phyloP scores from a whole-genome alignment of 2,113 vertebrate species.

The Scolopax mira region DNA sequence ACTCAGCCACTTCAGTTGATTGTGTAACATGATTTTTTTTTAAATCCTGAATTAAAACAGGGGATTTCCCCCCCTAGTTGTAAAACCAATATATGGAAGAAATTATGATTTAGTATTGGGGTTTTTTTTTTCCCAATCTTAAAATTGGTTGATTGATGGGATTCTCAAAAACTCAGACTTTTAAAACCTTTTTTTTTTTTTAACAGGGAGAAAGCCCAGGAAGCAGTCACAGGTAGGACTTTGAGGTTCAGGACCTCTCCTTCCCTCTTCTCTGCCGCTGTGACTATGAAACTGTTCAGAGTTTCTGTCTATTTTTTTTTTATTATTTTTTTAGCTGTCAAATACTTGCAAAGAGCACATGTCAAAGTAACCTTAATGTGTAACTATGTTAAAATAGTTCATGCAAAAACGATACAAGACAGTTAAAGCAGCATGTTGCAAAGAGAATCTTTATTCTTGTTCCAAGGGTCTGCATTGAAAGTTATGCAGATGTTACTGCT shows the following conservation, averaged over 20 bases:
- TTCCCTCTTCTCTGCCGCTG: not conserved
- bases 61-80: fast-evolving
- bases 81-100: not conserved
- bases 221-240: constrained; percentile 78
- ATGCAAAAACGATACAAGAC: not conserved
- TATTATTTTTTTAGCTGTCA: not conserved
- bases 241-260: not conserved
- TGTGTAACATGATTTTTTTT: not conserved
- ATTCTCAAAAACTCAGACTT: not conserved
- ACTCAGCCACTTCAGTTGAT: not conserved
- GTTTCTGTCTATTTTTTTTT: no score
- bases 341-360: not conserved
- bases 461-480: not conserved
- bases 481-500: not conserved
- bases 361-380: not conserved
- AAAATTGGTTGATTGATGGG: not conserved
- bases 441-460: not conserved
- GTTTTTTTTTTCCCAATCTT: not conserved
- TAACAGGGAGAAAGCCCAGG: constrained; percentile 81
- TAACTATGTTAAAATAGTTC: not conserved
- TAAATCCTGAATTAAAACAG: not conserved
- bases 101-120: not conserved
- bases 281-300: not conserved
- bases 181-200: not conserved
- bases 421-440: not conserved